Base-by-base conservation (phyloP, 2,797 vertebrate genomes). In the Fistularia commersonii region DNA sequence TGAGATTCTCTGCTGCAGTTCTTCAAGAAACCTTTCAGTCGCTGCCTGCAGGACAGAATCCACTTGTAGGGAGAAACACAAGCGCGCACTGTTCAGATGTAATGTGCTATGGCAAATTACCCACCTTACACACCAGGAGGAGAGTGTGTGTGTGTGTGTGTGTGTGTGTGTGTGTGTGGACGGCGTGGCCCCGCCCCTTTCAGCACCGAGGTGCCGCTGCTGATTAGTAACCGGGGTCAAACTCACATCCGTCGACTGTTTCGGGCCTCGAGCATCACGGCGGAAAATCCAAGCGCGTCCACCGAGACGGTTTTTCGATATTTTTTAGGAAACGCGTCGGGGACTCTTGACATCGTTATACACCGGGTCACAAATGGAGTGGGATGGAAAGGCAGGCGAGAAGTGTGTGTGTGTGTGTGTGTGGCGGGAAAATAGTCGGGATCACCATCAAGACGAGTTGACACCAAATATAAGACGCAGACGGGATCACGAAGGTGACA, bases 141-240 rank as follows among this genome's bases (percentile, higher is more conserved):
- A 50, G 33, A 54, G 54, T 31, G 59, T 45, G 36, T 11, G 49
- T 60, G 48, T 38, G 13, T 43, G 32, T 35, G 32, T 43, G 31
- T 32, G 33, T 41, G 34, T 54, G 41, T 54, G 42, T 54, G 31
- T 57, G 61, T 58, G 67, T 61, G 45, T 11, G 36, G 51, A 62
- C 42, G 45, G 59, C 31, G 41, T 9, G 50, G 40, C 11, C 9
- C 48, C 35, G 44, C 53, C 48, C 54, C 51, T 61, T 61, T 61
- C 73, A 73, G 68, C 76, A 56, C 58, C 70, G 57, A 61, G 52
- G 72, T 60, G 76, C 69, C 75, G 71, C 58, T 8, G 57, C 65
- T 74, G 77, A 82, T 84, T 84, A 72, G 79, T 76, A 75, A 80
- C 67, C 64, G 57, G 77, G 70, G 69, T 73, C 75, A 76, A 69